A percentile compares a stretch with the other conserved stretches of the same genome.
phyloP scores from a whole-genome alignment of 2,113 vertebrate species.

The Mustela nigripes region DNA sequence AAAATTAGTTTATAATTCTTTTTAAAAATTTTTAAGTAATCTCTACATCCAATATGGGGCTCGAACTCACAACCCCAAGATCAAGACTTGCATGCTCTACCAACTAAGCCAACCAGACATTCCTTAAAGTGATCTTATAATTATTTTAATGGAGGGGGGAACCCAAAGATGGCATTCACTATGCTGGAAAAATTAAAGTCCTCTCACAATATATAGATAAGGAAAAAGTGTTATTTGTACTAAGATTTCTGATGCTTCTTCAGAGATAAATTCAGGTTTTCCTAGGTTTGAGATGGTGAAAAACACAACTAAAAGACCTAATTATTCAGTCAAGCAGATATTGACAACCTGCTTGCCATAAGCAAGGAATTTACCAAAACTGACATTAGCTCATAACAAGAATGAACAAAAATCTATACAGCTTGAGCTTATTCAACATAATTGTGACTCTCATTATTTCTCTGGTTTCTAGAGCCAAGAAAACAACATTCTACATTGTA shows the following conservation, averaged over 20 bases:
- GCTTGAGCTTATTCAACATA: background rate
- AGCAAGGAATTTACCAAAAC: background rate
- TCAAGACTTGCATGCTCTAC: background rate
- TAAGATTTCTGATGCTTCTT: background rate
- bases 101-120: background rate
- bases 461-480: constrained; percentile 7
- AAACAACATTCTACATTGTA: background rate
- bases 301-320: background rate
- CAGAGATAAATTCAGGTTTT: constrained; percentile 19
- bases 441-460: background rate
- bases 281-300: background rate
- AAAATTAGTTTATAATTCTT: background rate
- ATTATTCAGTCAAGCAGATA: background rate
- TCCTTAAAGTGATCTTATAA: background rate
- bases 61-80: background rate
- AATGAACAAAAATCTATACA: background rate
- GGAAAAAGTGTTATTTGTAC: background rate
- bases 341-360: background rate
- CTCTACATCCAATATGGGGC: background rate
- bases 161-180: background rate
- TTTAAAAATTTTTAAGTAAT: background rate
- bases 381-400: background rate
- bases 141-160: background rate
- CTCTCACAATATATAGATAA: background rate
- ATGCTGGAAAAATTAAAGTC: constrained; percentile 23